Evolutionary conservation across 2,888 invertebrate species (phyloP), one percentile per base, ranked within the genome.

Genomic region (Leucophora obtusa): DNA sequence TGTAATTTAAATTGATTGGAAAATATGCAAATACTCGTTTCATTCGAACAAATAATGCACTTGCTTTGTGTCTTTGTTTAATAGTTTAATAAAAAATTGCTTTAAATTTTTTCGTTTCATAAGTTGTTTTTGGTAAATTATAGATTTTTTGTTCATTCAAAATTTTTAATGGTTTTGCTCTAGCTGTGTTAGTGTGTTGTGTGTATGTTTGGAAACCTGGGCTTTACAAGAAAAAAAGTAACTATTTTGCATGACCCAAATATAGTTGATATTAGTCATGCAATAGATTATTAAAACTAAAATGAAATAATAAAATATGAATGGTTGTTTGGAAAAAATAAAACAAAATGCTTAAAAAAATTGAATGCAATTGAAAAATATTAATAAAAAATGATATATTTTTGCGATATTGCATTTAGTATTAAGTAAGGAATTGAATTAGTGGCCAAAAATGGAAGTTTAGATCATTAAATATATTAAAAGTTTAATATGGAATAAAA

Each of bases 171-270:
- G 76, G 72, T 77, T 63, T 10, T 33, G 38, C 38, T n/a, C n/a
- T 38, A 3, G 38, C 38, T 38, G 38, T 38, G 38, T 38, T 38
- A 35, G 9, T 35, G 8, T 2, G 3, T 35, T 35, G 1, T 5
- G 35, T 35, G 35, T 35, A 35, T 35, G 3, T 35, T n/a, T n/a
- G n/a, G n/a, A n/a, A n/a, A 38, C 14, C 38, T 38, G 38, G 11
- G 10, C 38, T 38, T 38, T 11, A 35, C 11, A 11, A 9, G 8
- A 69, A 51, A 51, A 28, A 28, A 60, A 70, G 53, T 60, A 77
- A 77, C 73, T 77, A 74, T 77, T 81, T 77, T 77, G 81, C 81
- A 77, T 81, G 81, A 81, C 81, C 81, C 77, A 81, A 81, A 81
- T 81, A 77, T 74, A 81, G 81, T 66, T 66, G 77, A 74, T 81